A percentile compares a stretch with the other conserved stretches of the same genome.
phyloP scores from a whole-genome alignment of 2,113 vertebrate species.

The Rissa tridactyla region DNA sequence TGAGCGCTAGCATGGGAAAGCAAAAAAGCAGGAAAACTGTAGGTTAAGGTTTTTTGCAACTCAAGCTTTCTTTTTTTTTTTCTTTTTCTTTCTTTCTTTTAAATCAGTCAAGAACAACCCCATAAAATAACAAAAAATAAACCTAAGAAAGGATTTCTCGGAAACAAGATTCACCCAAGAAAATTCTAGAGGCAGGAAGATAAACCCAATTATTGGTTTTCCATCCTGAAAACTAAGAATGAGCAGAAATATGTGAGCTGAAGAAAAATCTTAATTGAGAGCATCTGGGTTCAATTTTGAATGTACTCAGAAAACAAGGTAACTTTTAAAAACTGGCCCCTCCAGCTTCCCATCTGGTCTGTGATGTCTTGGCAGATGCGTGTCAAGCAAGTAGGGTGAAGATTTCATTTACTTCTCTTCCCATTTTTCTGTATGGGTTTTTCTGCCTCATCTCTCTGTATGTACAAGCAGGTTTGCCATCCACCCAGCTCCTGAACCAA shows the following conservation, averaged over 20 bases:
- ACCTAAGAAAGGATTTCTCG: not conserved
- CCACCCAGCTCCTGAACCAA: not conserved
- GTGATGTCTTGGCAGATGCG: not conserved
- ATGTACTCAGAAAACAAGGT: not conserved
- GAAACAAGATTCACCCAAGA: not conserved
- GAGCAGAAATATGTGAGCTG: not conserved
- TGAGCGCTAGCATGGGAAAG: not conserved
- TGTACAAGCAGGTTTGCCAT: not conserved
- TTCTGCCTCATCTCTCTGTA: not conserved
- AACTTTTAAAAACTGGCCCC: not conserved
- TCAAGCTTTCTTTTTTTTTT: not conserved
- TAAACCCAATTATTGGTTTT: not conserved
- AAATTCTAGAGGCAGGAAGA: not conserved
- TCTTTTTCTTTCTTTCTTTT: not conserved
- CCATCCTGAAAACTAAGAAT: not conserved
- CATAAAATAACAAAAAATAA: not conserved
- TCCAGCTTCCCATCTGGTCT: not conserved
- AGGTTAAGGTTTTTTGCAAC: not conserved
- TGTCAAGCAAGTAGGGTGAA: not conserved
- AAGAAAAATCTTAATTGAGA: not conserved
- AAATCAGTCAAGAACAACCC: not conserved
- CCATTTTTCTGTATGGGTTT: not conserved
- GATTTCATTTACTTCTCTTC: not conserved
- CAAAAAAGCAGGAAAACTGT: not conserved
- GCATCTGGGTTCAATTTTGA: not conserved